Percentiles rank a stretch among this genome's conserved stretches.
phyloP scores from a whole-genome alignment of 2,113 vertebrate genomes.

The pig (Sus scrofa) region T2T-Sscrofa CM000821.6:24730001-24730500 shows the following conservation, averaged over 20 bases:
- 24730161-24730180: not conserved
- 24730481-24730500: not conserved
- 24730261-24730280: accelerated
- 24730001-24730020: not conserved
- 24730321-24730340: not conserved
- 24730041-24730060: accelerated
- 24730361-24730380: too few species aligned
- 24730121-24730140: not conserved
- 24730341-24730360: not conserved
- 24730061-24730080: not conserved
- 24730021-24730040: not conserved
- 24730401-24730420: not conserved
- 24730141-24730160: not conserved
- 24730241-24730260: not conserved
- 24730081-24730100: not conserved
- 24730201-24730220: not conserved
- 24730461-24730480: not conserved
- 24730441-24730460: not conserved
- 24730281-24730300: not conserved
- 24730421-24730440: too few species aligned
- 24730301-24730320: not conserved
- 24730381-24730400: not conserved
- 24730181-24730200: accelerated
- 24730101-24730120: not conserved
- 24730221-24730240: not conserved